Evolutionary conservation across 2,113 vertebrate species (phyloP).

Genomic region (Indri indri): DNA sequence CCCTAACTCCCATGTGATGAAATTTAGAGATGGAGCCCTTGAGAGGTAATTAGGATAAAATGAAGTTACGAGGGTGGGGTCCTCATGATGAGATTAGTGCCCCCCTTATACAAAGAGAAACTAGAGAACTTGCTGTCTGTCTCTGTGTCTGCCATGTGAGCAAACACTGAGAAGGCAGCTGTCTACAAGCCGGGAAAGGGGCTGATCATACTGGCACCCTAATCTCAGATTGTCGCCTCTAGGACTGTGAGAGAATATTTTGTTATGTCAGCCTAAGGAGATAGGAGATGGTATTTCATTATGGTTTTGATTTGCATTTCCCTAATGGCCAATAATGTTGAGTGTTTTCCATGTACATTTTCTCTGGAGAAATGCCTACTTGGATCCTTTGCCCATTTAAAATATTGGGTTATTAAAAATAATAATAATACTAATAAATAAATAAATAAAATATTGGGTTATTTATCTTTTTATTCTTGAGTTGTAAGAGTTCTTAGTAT

Average conservation of each 20-base stretch:
- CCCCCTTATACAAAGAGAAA: background rate
- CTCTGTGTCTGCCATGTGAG: background rate
- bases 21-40: background rate
- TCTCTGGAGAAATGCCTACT: slow-evolving; percentile 1
- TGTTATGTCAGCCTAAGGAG: background rate
- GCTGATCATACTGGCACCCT: background rate
- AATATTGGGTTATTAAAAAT: too few relatives aligned
- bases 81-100: background rate
- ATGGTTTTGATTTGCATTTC: slow-evolving; percentile 8
- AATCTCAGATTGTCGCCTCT: background rate
- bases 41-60: background rate
- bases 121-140: background rate
- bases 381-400: background rate
- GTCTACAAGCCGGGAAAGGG: background rate
- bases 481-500: background rate
- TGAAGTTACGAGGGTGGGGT: background rate
- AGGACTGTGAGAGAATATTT: background rate
- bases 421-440: too few relatives aligned
- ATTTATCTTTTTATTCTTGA: background rate
- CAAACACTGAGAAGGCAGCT: background rate
- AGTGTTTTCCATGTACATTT: background rate
- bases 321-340: background rate
- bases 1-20: background rate
- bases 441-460: too few relatives aligned
- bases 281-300: background rate